Evolutionary conservation across 2,797 vertebrate genomes (phyloP).

Genomic region (Denticeps clupeoides): DNA sequence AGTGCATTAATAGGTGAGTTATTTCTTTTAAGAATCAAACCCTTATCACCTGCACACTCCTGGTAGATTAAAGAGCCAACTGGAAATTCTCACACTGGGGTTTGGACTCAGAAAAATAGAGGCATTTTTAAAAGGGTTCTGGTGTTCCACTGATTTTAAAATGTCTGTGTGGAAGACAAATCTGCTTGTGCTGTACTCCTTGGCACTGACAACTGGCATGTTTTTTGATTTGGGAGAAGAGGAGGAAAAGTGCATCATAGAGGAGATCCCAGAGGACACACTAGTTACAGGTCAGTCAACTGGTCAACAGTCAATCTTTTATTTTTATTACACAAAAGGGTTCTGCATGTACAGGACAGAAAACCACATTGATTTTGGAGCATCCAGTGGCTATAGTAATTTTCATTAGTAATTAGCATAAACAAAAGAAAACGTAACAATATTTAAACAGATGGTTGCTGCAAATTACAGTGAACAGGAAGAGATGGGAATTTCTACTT

Average conservation of each 20-base stretch:
- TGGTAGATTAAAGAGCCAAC: too few species aligned
- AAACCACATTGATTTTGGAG: too few species aligned
- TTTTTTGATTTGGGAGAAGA: slow-evolving; percentile 74
- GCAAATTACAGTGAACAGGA: too few species aligned
- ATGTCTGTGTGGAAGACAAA: slow-evolving; percentile 43
- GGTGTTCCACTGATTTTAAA: neutral
- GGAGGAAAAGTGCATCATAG: slow-evolving; percentile 82
- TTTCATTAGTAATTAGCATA: neutral
- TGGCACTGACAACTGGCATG: slow-evolving; percentile 60
- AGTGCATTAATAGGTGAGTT: slow-evolving; percentile 37
- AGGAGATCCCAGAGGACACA: slow-evolving; percentile 75
- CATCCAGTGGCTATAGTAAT: too few species aligned
- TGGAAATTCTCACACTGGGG: too few species aligned
- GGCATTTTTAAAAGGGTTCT: too few species aligned
- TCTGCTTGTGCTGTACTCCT: slow-evolving; percentile 50
- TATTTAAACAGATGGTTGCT: too few species aligned
- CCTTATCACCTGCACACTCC: too few species aligned
- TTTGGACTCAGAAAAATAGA: too few species aligned
- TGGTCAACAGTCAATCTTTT: neutral
- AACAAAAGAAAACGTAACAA: neutral
- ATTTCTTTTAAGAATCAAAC: slow-evolving; percentile 16
- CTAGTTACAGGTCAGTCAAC: slow-evolving; percentile 74
- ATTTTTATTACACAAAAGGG: too few species aligned
- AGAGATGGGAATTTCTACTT: too few species aligned
- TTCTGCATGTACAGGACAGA: too few species aligned